Base-by-base conservation (phyloP, 2,113 vertebrate species). In the Oplegnathus fasciatus region DNA sequence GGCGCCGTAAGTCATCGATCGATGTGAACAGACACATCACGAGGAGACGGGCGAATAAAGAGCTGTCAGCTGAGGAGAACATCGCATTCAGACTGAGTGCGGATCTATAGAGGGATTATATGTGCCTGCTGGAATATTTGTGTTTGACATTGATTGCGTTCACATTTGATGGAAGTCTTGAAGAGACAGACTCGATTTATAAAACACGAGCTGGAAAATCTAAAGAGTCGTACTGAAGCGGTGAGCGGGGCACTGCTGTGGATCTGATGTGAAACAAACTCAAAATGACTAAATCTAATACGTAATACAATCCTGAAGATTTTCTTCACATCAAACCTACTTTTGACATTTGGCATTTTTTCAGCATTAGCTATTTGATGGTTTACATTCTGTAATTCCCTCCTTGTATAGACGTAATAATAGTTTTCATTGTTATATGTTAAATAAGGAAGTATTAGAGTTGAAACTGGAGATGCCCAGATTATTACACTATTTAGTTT, bases 41-140 rank as follows among this genome's bases (percentile, higher is more conserved):
- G 42, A 74, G 37, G 75, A 86, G 80, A 28, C 46, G 15, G 55
- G 44, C 11, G 18, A 68, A 78, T 32, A 69, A 57, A 57, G 75
- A 78, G 68, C 61, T 50, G 78, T 50, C 67, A 71, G 65, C 70
- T 3, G 40, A 76, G 72, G 8, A 50, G 78, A 18, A 18, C n/a
- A 20, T 34, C 75, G 55, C 76, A 62, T 26, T 67, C 32, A 61
- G 34, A 28, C 48, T 42, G 84, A 76, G 28, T 6, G 17, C 15
- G 34, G 75, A 87, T 83, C 85, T 60, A 70, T 70, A 37, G 24
- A 9, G 22, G 58, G 70, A 83, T 80, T 70, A 71, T 68, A 34
- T 28, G 37, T 37, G 79, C 57, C 69, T 79, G 75, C 80, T 75
- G 75, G 69, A 70, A 83, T 75, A 70, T 65, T 69, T 64, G 70